Base-by-base conservation (phyloP, 2,888 invertebrate species). In the Orthosia incerta region DNA sequence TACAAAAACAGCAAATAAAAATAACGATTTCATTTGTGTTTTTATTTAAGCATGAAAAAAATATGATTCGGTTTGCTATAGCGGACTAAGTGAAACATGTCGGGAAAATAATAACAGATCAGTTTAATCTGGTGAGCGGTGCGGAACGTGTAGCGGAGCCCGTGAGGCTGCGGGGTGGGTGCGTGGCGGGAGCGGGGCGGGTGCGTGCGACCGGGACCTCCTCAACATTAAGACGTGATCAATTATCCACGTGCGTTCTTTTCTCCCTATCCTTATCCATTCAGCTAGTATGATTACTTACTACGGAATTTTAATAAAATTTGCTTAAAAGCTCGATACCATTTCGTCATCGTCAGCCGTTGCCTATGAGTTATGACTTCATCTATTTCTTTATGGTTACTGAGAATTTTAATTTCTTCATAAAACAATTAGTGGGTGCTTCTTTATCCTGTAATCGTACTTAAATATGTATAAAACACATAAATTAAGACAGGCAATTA, bases 141-240 rank as follows among this genome's bases (percentile, higher is more conserved):
- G 69, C 55, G 76, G 74, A 65, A 53, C 61, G 74, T 57, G 71
- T 59, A 64, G 83, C 64, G 76, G 39, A 9, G 39, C 70, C n/a
- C n/a, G n/a, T n/a, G n/a, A n/a, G 69, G 46, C 55, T 75, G 83
- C 76, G 80, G 79, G 72, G 79, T 76, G 75, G 56, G 51, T 53
- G 71, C 65, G 74, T 53, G 81, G 79, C 80, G 72, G 39, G 12
- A 65, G 83, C 74, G 75, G 82, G 76, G 83, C 65, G 80, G 75
- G 76, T 76, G 74, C 71, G 74, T 60, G 71, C 75, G 46, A 39
- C 69, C 31, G 53, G 63, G 81, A n/a, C 80, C 84, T 79, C 80
- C 72, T 82, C 85, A 72, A 65, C 87, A 90, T 91, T 89, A 91
- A 91, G 91, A 92, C 91, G 91, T 92, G 92, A 93, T 93, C 93